Percentiles rank a stretch among this genome's conserved stretches.
phyloP scores from a whole-genome alignment of 2,113 vertebrate species.

The Neolamprologus toae region DNA sequence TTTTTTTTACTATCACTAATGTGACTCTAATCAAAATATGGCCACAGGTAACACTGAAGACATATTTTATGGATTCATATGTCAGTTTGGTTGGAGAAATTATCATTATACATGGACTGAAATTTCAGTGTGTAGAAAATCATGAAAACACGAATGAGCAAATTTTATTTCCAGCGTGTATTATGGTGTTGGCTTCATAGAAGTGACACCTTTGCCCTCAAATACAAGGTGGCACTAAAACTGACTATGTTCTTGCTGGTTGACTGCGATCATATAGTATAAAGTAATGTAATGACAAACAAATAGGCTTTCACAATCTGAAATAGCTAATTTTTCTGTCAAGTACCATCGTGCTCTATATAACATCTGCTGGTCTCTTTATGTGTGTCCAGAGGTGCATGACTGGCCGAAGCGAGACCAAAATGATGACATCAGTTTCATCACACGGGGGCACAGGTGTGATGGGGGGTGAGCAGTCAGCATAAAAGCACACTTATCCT shows the following conservation, averaged over 20 bases:
- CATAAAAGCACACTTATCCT: not conserved
- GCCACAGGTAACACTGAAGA: not conserved
- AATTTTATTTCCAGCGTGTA: not conserved
- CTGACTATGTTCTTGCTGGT: not conserved
- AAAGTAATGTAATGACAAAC: not conserved
- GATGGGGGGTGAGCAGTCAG: not conserved
- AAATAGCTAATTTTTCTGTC: not conserved
- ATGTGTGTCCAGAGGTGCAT: not conserved
- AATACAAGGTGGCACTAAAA: not conserved
- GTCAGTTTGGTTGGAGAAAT: not conserved
- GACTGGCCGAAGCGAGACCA: accelerated
- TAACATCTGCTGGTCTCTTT: not conserved
- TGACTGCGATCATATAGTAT: not conserved
- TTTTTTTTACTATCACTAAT: not conserved
- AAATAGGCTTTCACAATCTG: not conserved
- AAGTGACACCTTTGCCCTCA: not conserved
- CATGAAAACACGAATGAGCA: not conserved
- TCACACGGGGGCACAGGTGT: not conserved
- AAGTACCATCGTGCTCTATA: not conserved
- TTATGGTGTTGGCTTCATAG: not conserved
- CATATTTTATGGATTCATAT: not conserved
- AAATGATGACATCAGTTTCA: not conserved
- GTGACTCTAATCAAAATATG: not conserved
- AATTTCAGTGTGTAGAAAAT: not conserved
- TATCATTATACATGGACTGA: not conserved